Percentiles rank a stretch among this genome's conserved stretches.
Evolutionary conservation across 2,797 vertebrate genomes (phyloP).

Genomic region (Chaunax sp.): DNA sequence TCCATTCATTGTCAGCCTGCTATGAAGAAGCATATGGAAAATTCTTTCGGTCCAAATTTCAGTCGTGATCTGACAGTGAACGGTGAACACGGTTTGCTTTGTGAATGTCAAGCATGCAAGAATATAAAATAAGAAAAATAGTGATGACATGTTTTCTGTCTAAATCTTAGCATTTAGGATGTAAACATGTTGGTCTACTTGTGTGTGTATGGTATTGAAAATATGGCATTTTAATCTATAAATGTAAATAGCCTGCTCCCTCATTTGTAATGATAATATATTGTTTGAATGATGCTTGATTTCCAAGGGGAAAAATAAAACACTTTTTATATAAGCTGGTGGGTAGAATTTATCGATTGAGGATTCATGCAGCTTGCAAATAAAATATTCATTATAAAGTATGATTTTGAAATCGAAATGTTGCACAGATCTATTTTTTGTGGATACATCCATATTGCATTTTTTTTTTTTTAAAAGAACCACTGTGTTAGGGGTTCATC

Average conservation of each 20-base stretch:
- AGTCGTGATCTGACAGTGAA: constrained; percentile 43
- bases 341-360: constrained; percentile 84
- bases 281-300: constrained; percentile 79
- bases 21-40: constrained; percentile 55
- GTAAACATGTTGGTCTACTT: constrained; percentile 32
- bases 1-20: constrained; percentile 76
- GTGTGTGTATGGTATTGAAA: constrained; percentile 54
- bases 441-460: constrained; percentile 47
- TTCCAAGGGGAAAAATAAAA: constrained; percentile 55
- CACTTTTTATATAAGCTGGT: constrained; percentile 71
- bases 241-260: constrained; percentile 79
- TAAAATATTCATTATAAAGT: constrained; percentile 83
- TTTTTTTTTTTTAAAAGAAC: constrained; percentile 28
- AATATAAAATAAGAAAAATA: neutral
- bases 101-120: constrained; percentile 22
- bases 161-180: constrained; percentile 24
- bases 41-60: constrained; percentile 49
- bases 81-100: constrained; percentile 43
- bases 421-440: constrained; percentile 61
- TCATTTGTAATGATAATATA: constrained; percentile 85
- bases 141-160: neutral
- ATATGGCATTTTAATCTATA: constrained; percentile 81
- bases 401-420: constrained; percentile 79
- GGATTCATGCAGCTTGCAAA: constrained; percentile 75
- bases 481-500: constrained; percentile 43